Base-by-base conservation (phyloP, 2,888 invertebrate genomes). In the Schizotus pectinicornis region DNA sequence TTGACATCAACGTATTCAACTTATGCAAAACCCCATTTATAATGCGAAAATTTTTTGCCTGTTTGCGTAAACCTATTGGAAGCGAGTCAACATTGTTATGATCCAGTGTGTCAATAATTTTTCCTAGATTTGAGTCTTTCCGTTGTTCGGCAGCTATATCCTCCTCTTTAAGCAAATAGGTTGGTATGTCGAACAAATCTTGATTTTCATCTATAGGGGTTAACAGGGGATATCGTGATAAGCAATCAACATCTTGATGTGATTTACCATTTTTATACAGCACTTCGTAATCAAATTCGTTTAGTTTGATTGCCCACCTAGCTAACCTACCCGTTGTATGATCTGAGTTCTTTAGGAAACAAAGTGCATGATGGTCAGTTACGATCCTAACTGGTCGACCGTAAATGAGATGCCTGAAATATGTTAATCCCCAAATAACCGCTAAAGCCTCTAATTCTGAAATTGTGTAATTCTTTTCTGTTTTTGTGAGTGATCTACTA, bases 381-480 rank as follows among this genome's bases (percentile, higher is more conserved):
- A 58, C 43, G 0, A 55, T 49, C 1, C 11, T 14, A 1, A 59
- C 14, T 6, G 11, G 32, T 35, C 39, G 47, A 7, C 55, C 49
- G 7, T 30, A 59, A 6, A 59, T 41, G 6, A 48, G 9, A 12
- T 34, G 54, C n/a, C 47, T 12, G n/a, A 56, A 35, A 8, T 56
- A 42, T 11, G 7, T 46, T 8, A 55, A 13, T 12, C 34, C 12
- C 38, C 48, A 57, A 6, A 53, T 46, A 7, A 54, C 42, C 7
- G 51, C 14, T 22, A 48, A 11, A 31, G 32, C 55, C 45, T 63
- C 63, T 11, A 59, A 22, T 52, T 61, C 56, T 3, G 59, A 55
- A n/a, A 62, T 61, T 1, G 56, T 45, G 14, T 63, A 59, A 39
- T 63, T 58, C 32, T 54, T 7, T 31, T 63, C 56, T 7, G 58